A percentile compares a stretch with the other conserved stretches of the same genome.
These are phyloP conservation scores for Schizotus pectinicornis DNA, from an alignment of 2,888 invertebrate species.

Conservation along the genomic window DNA sequence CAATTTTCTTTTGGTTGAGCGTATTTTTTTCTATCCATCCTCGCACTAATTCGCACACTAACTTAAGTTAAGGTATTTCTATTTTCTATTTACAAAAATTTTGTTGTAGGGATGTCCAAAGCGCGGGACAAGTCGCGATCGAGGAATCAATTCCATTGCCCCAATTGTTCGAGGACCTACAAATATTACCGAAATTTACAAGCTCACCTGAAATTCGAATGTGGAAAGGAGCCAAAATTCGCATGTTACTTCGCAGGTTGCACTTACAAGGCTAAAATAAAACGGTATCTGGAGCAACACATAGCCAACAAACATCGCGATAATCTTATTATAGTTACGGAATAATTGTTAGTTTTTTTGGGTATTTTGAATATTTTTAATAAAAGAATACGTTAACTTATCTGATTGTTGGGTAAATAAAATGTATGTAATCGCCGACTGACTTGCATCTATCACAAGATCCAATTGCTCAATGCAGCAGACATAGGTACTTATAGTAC, in stretches of 20 bases:
- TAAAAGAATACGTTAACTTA: background rate
- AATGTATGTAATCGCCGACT: background rate
- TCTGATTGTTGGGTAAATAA: background rate
- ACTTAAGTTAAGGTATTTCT: too few relatives aligned
- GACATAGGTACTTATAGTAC: too few relatives aligned
- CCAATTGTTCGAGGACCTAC: constrained; percentile 29
- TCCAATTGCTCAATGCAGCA: too few relatives aligned
- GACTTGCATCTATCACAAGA: too few relatives aligned
- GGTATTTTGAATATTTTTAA: background rate
- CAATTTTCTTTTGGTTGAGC: too few relatives aligned
- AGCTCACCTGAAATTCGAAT: constrained; percentile 69
- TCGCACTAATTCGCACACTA: too few relatives aligned
- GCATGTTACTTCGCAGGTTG: constrained; percentile 62
- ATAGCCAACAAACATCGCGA: constrained; percentile 26
- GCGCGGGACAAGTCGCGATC: background rate
- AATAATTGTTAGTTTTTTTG: background rate
- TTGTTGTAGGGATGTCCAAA: too few relatives aligned
- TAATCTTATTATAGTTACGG: background rate
- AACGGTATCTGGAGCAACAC: constrained; percentile 30
- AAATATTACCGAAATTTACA: constrained; percentile 40
- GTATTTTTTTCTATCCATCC: too few relatives aligned
- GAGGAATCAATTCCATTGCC: constrained; percentile 40
- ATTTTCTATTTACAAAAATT: too few relatives aligned
- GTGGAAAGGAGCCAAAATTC: constrained; percentile 73
- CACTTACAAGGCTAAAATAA: constrained; percentile 32